Evolutionary conservation across 2,888 invertebrate species (phyloP).

Genomic region (Sepiola atlantica): DNA sequence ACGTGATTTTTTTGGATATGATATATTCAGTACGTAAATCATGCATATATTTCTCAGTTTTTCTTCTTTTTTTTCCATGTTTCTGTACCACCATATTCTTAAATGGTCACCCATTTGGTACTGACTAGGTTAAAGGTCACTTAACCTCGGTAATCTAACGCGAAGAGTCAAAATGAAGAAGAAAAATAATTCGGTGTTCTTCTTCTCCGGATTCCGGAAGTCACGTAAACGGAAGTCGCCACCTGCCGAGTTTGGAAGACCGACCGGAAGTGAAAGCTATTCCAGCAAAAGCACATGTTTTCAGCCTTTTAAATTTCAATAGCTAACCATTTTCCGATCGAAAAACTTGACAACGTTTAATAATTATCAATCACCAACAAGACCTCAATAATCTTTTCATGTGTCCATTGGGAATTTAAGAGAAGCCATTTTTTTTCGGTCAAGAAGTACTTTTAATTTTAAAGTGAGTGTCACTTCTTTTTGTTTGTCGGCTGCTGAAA

Average conservation of each 20-base stretch:
- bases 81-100: too few relatives aligned
- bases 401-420: not conserved
- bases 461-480: not conserved
- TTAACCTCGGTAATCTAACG: too few relatives aligned
- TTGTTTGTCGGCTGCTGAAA: not conserved
- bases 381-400: not conserved
- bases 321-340: not conserved
- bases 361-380: not conserved
- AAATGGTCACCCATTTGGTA: too few relatives aligned
- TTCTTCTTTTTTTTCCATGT: too few relatives aligned
- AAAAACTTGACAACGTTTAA: not conserved
- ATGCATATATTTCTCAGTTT: too few relatives aligned
- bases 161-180: too few relatives aligned
- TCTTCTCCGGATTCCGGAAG: not conserved
- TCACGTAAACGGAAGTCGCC: not conserved
- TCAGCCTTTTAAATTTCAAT: not conserved
- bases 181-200: too few relatives aligned
- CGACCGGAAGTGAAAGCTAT: not conserved
- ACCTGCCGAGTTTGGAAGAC: not conserved
- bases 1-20: too few relatives aligned
- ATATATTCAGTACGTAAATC: too few relatives aligned
- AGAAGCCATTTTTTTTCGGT: not conserved
- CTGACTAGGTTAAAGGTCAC: too few relatives aligned
- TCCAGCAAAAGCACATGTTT: not conserved
- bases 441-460: not conserved